A percentile compares a stretch with the other conserved stretches of the same genome.
Evolutionary conservation across 2,797 vertebrate species (phyloP).

Genomic region (Sebastolobus altivelis): DNA sequence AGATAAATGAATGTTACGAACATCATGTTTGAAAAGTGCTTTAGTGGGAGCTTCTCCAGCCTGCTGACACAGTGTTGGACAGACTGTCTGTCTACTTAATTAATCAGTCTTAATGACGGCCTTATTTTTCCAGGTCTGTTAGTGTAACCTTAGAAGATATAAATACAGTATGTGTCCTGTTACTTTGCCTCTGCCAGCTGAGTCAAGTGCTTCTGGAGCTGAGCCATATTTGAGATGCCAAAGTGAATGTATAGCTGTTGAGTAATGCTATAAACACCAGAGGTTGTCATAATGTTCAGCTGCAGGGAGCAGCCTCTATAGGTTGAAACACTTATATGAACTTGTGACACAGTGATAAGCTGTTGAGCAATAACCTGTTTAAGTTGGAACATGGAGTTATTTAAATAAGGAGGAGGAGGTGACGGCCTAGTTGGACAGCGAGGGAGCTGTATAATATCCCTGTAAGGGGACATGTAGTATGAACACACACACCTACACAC

Average conservation of each 20-base stretch:
- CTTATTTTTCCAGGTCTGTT: constrained; percentile 20
- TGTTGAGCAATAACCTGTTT: constrained; percentile 39
- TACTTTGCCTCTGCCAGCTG: constrained; percentile 1
- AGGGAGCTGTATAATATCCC: constrained; percentile 11
- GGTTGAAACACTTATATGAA: background rate
- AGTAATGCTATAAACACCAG: constrained; percentile 11
- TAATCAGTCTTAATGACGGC: constrained; percentile 18
- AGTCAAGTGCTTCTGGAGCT: constrained; percentile 17
- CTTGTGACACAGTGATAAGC: constrained; percentile 18
- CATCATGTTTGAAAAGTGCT: background rate
- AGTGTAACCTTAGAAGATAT: constrained; percentile 30
- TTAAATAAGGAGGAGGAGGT: constrained; percentile 7
- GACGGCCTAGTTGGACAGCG: constrained; percentile 27
- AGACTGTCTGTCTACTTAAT: constrained; percentile 25
- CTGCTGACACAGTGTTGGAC: constrained; percentile 5
- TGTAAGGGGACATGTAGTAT: background rate
- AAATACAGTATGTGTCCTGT: constrained; percentile 3
- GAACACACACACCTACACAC: constrained; percentile 10
- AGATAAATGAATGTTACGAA: background rate
- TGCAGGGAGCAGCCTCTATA: background rate
- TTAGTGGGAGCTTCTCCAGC: background rate
- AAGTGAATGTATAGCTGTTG: background rate
- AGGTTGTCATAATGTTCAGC: background rate
- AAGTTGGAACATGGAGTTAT: constrained; percentile 32
- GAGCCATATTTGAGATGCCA: constrained; percentile 20